A percentile compares a stretch with the other conserved stretches of the same genome.
Conservation (phyloP, 1,140 invertebrate species). For the Triops cancriformis region DNA sequence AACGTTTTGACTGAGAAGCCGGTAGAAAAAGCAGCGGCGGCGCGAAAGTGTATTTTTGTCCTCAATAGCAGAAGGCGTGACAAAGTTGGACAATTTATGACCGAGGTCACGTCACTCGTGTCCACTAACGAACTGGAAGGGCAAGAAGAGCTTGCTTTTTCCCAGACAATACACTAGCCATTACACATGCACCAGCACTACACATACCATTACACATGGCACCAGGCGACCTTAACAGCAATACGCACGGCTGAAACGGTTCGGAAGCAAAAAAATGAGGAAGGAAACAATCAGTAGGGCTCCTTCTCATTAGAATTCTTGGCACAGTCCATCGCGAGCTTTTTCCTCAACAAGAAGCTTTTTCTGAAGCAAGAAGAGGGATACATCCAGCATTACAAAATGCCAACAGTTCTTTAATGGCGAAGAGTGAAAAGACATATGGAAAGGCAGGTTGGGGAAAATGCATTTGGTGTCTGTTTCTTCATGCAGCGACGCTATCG, state of each 20-base stretch:
- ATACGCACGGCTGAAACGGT: neutral
- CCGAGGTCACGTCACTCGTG: slow-evolving; percentile 8
- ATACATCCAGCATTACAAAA: neutral
- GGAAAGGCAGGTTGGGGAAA: too few species aligned
- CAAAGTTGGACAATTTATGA: neutral
- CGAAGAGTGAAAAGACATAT: too few species aligned
- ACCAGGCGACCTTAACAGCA: neutral
- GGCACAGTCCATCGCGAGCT: neutral
- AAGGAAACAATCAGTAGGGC: neutral
- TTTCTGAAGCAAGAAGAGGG: neutral
- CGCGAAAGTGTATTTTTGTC: neutral
- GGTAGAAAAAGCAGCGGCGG: neutral
- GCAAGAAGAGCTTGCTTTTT: neutral
- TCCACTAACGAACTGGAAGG: neutral
- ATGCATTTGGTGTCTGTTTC: too few species aligned
- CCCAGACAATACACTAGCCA: neutral
- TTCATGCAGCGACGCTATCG: neutral
- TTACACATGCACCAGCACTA: neutral
- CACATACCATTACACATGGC: neutral
- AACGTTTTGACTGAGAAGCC: neutral
- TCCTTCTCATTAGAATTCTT: neutral
- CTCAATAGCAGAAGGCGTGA: neutral
- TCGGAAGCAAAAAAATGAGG: neutral
- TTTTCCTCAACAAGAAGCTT: neutral
- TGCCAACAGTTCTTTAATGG: neutral